Base-by-base conservation (phyloP, 1,140 invertebrate species). In the Drosophila neocordata region DNA sequence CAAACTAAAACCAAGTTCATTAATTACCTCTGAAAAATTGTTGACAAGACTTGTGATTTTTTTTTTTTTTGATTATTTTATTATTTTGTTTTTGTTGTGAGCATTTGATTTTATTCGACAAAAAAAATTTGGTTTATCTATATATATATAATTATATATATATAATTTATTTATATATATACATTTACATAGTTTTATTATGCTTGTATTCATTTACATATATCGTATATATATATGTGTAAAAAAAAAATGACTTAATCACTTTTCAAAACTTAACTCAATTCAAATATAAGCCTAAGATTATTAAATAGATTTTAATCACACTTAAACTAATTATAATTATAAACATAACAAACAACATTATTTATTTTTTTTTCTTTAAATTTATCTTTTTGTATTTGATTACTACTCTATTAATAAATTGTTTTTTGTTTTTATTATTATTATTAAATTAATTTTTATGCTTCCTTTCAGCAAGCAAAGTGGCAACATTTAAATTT, bases 401-500 rank as follows among this genome's bases (percentile, higher is more conserved):
- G 15, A 18, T n/a, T 38, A 31, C 13, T 38, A 5, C 5, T 12
- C 1, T 35, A 35, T 35, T 35, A 35, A 48, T 48, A 11, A 9
- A 3, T 41, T 15, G 15, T 20, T 48, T 48, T 20, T 7, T 7
- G 15, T 15, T 15, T 44, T 18, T n/a, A 8, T 3, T 44, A 15
- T 55, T 34, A 56, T 6, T 31, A 56, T 34, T 34, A 8, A 56
- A 34, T 56, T 59, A 0, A 9, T 1, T 44, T 24, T 31, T 58
- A 59, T 66, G 64, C 68, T 67, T 44, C 69, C 69, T 69, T 69
- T 76, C 13, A 69, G 72, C 61, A 57, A 77, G 66, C 73, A 52
- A 61, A 70, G 65, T 81, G 74, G 65, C 77, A 77, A 80, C 77
- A 69, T 69, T 77, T 67, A 12, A 67, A 77, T 85, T 48, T 27